Conservation (phyloP, 2,797 vertebrate species). For the Cynodonichthys magdalenae region DNA sequence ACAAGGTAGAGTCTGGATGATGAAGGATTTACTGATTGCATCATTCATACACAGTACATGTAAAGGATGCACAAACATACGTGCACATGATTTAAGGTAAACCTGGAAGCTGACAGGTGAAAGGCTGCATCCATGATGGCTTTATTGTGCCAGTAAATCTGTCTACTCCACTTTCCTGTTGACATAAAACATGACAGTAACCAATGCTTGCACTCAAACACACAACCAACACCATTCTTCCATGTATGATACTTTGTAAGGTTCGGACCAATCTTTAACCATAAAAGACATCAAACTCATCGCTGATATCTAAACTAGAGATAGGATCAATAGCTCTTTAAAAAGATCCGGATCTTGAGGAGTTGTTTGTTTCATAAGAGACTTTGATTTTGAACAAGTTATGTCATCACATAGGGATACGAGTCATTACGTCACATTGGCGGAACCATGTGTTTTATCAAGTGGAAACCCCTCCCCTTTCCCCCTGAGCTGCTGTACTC, state of each 20-base stretch:
- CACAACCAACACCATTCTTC: neutral
- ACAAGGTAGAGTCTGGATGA: conserved; percentile 1
- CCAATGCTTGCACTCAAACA: neutral
- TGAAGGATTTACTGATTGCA: neutral
- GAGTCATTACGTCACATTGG: too few relatives aligned
- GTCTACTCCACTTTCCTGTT: conserved; percentile 33
- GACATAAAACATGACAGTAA: conserved; percentile 33
- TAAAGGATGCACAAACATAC: neutral
- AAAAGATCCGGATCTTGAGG: too few relatives aligned
- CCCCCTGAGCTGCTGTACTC: too few relatives aligned
- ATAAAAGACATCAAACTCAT: neutral
- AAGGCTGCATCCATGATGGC: conserved; percentile 38
- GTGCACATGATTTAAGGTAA: conserved; percentile 18
- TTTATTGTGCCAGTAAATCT: conserved; percentile 54
- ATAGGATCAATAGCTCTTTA: too few relatives aligned
- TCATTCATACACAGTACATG: neutral
- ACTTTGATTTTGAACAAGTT: too few relatives aligned
- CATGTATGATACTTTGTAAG: neutral
- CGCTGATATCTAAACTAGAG: neutral
- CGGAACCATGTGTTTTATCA: too few relatives aligned
- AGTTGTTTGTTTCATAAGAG: too few relatives aligned
- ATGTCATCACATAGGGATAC: too few relatives aligned
- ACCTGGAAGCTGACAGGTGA: conserved; percentile 37
- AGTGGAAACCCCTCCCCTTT: too few relatives aligned
- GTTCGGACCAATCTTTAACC: conserved; percentile 9